Base-by-base conservation (phyloP, 2,888 invertebrate genomes). In the Elegia similella region DNA sequence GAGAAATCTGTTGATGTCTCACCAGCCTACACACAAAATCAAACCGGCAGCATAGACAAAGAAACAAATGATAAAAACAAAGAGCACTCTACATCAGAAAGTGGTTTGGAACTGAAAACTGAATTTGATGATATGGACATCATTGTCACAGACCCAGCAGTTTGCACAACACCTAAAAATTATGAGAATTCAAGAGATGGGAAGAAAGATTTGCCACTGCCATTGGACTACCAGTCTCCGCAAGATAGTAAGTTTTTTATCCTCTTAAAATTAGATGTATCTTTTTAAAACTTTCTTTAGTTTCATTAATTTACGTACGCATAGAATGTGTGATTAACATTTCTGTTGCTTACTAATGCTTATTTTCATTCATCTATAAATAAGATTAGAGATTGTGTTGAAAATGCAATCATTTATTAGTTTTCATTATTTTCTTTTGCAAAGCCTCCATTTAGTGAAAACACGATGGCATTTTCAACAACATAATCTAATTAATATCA, bases 381-480 rank as follows among this genome's bases (percentile, higher is more conserved):
- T 62, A 66, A 69, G 70, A 70, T 63, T 70, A 74, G 69, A 81
- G 85, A 88, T 89, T 90, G 86, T 88, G 90, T 90, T 90, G 91
- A 91, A 91, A 90, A 90, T 91, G 91, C 90, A 89, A 86, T 90
- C 86, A 84, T 81, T 82, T 77, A 71, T 82, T 80, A 75, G 77
- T 80, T 84, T 82, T 82, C 81, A 82, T 77, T 77, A 73, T 82
- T 86, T 88, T 86, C 79, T 80, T 82, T 88, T 85, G 82, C 82
- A 82, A 84, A 72, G 71, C 78, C 78, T 80, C 80, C 70, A 73
- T 72, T 68, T 75, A 80, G 80, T 84, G 90, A 86, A 91, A 91
- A 87, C 91, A 91, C 86, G 91, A 90, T 89, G 91, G 91, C 91
- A 91, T 91, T 91, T 91, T 91, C 91, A 90, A 90, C 91, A 89